Evolutionary conservation across 2,797 vertebrate genomes (phyloP), one percentile per base, ranked within the genome.

Genomic region (Acipenser transmontanus): DNA sequence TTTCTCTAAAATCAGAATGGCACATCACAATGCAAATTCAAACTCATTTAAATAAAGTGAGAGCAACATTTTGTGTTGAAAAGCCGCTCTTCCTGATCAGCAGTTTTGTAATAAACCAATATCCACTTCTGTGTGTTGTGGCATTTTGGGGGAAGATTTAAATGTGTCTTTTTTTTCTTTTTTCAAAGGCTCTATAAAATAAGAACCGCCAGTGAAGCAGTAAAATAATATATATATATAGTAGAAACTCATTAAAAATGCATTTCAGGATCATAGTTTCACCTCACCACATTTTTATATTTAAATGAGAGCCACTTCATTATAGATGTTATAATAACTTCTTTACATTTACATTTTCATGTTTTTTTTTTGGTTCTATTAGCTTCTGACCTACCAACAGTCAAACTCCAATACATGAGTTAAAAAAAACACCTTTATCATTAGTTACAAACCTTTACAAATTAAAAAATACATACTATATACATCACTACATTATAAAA

Each of bases 21-120:
- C 93, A 91, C 95, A 98, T 98, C 95, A 97, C 95, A 96, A 99
- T 99, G 97, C 96, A 99, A 98, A 99, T 99, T 93, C 95, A 92
- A 91, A 89, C 95, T 98, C 93, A 99, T 99, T 98, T 99, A 95
- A 97, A 99, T 99, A 96, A 96, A 96, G 93, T 89, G 90, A 91
- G 94, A 94, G 94, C 95, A 95, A 95, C 94, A 96, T 93, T 96
- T 95, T 96, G 95, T 96, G 94, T 97, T 97, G 95, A 96, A 92
- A 88, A 98, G 95, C 93, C 95, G 96, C 93, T 98, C 95, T 99
- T 99, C 97, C 97, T 99, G 96, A 98, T 98, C 96, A 98, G 93
- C 95, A 96, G 94, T 85, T 95, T 94, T 98, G 95, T 95, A 99
- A 99, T 98, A 96, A 98, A 97, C 95, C 96, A 97, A 98, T 98